phyloP scores from a whole-genome alignment of 2,113 vertebrate genomes.

The Sphyrna mokarran region DNA sequence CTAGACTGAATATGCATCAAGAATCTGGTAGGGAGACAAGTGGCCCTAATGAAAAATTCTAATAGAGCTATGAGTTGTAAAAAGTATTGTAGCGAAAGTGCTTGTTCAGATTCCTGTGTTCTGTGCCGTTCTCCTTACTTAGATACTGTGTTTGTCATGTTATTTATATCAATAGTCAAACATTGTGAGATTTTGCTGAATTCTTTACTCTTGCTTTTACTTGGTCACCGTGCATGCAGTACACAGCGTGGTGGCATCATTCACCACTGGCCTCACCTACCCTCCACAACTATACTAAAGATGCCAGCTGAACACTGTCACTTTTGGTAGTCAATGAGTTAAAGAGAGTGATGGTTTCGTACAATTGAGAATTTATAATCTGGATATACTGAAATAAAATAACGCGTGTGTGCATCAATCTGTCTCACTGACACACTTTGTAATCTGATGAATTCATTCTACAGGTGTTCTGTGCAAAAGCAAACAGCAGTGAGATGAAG shows the following conservation, averaged over 20 bases:
- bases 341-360: constrained; percentile 9
- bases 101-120: constrained; percentile 26
- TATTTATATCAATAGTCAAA: constrained; percentile 19
- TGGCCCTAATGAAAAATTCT: not conserved
- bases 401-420: not conserved
- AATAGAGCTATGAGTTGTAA: not conserved
- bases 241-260: not conserved
- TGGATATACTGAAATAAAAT: constrained; percentile 22
- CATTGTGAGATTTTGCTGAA: constrained; percentile 19
- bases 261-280: not conserved
- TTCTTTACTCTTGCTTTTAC: not conserved
- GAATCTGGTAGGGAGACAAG: not conserved
- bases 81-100: constrained; percentile 27
- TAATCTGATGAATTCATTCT: not conserved
- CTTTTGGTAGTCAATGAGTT: not conserved
- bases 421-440: not conserved
- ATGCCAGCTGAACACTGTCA: not conserved
- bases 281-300: not conserved
- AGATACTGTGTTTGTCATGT: not conserved
- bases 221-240: not conserved
- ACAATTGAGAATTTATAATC: constrained; percentile 30
- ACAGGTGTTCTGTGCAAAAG: not conserved
- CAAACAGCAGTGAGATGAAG: not conserved
- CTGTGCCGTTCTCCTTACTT: constrained; percentile 25
- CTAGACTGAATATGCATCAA: not conserved